A percentile compares a stretch with the other conserved stretches of the same genome.
Evolutionary conservation across 2,888 invertebrate species (phyloP).

Genomic region (Clanis bilineata): DNA sequence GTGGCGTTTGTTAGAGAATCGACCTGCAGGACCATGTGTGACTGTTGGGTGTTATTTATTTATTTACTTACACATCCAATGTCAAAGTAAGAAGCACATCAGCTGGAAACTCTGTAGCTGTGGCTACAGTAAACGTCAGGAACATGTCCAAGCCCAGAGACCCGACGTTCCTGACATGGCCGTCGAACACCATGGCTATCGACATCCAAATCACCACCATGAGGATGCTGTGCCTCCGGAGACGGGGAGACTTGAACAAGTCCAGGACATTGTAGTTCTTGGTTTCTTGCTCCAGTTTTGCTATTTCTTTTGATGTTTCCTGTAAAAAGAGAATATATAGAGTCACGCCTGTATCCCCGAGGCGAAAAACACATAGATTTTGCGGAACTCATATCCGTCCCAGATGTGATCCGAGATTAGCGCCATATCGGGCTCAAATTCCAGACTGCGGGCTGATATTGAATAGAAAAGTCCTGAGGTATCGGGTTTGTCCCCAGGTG

Average conservation of each 20-base stretch:
- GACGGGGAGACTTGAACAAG: constrained; percentile 88
- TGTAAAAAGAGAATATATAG: constrained; percentile 47
- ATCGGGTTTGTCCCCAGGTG: no score
- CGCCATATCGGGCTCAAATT: no score
- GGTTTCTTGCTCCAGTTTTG: constrained; percentile 86
- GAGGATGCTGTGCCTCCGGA: constrained; percentile 87
- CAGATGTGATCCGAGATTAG: no score
- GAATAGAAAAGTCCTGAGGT: no score
- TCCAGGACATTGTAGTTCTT: constrained; percentile 89
- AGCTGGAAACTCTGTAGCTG: constrained; percentile 92
- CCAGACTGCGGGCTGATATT: no score
- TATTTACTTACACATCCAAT: constrained; percentile 83
- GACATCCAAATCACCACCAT: constrained; percentile 92
- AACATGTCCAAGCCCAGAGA: constrained; percentile 91
- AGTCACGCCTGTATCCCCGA: no score
- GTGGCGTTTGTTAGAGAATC: no score
- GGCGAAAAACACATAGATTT: no score
- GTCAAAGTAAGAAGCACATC: constrained; percentile 88
- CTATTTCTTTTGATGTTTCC: constrained; percentile 85
- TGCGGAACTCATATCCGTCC: no score
- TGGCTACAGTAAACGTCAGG: constrained; percentile 91
- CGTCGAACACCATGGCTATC: constrained; percentile 92
- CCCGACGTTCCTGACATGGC: constrained; percentile 93
- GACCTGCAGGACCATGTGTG: no score
- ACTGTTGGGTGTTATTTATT: no score